Conservation (phyloP, 1,140 invertebrate species). For the Adoxophyes honmai region DNA sequence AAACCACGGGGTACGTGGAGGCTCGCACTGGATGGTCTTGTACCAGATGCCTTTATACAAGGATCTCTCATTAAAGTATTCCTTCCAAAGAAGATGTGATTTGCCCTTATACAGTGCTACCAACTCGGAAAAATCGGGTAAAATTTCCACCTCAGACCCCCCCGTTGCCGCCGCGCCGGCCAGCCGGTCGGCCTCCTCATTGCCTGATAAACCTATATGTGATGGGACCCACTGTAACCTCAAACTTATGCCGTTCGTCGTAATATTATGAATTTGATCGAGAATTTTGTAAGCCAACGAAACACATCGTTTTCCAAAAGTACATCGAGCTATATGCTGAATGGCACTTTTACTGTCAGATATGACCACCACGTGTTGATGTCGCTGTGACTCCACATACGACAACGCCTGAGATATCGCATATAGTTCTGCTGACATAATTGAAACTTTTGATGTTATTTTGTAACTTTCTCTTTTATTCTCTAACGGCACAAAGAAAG, state of each 20-base stretch:
- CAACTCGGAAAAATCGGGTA: background rate
- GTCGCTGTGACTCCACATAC: too few relatives aligned
- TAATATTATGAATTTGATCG: background rate
- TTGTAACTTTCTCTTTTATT: background rate
- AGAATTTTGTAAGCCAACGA: conserved; percentile 23
- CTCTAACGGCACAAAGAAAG: background rate
- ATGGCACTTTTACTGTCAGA: conserved; percentile 15
- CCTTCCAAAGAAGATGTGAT: conserved; percentile 1
- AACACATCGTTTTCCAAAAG: conserved; percentile 16
- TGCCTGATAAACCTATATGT: conserved; percentile 22
- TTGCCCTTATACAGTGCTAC: background rate
- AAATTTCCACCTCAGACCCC: background rate
- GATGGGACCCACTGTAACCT: conserved; percentile 23
- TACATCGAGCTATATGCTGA: conserved; percentile 19
- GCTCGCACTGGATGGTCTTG: conserved; percentile 9
- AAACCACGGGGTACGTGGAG: conserved; percentile 11
- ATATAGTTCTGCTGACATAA: conserved; percentile 26
- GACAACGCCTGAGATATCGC: conserved; percentile 22
- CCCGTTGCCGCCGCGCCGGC: background rate
- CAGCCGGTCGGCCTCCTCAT: conserved; percentile 21
- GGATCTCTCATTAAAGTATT: conserved; percentile 10
- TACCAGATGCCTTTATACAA: conserved; percentile 1
- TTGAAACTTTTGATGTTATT: conserved; percentile 12
- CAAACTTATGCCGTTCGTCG: background rate
- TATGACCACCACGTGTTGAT: background rate